These are phyloP conservation scores for Gymnothorax javanicus DNA, from an alignment of 2,797 vertebrate species.

Conservation along the genomic window DNA sequence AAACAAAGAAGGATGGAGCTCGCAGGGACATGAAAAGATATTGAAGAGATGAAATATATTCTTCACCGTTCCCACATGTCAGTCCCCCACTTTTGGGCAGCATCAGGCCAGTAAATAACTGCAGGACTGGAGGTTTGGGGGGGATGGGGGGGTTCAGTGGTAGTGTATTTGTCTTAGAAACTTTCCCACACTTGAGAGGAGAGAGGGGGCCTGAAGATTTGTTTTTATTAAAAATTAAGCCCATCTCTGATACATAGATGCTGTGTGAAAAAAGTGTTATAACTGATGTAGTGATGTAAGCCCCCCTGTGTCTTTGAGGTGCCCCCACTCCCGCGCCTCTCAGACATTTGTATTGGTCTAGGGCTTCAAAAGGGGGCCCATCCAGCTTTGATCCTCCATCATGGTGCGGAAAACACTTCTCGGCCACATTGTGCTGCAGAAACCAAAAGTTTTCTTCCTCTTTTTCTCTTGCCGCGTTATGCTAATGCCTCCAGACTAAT, in stretches of 20 bases:
- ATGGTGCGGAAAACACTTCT: slow-evolving; percentile 79
- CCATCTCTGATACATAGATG: slow-evolving; percentile 58
- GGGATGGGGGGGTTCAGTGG: slow-evolving; percentile 55
- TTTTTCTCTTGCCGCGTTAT: slow-evolving; percentile 58
- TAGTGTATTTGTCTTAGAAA: slow-evolving; percentile 56
- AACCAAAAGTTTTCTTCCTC: slow-evolving; percentile 69
- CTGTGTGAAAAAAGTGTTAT: slow-evolving; percentile 66
- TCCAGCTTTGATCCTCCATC: slow-evolving; percentile 90
- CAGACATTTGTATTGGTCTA: slow-evolving; percentile 81
- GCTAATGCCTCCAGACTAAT: slow-evolving; percentile 72
- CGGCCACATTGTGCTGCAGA: slow-evolving; percentile 76
- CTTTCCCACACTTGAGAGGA: slow-evolving; percentile 63
- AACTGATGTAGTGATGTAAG: slow-evolving; percentile 69
- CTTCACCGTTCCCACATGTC: background rate
- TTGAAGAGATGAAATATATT: slow-evolving; percentile 2
- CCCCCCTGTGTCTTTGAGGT: slow-evolving; percentile 70
- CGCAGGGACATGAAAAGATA: background rate
- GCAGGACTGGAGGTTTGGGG: slow-evolving; percentile 13
- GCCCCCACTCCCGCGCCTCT: slow-evolving; percentile 60
- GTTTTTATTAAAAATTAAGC: slow-evolving; percentile 63
- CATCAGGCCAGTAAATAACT: slow-evolving; percentile 57
- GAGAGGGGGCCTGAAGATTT: slow-evolving; percentile 51
- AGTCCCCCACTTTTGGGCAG: slow-evolving; percentile 55
- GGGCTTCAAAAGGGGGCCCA: slow-evolving; percentile 93
- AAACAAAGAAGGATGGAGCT: background rate